Conservation (phyloP, 2,113 vertebrate genomes). For the Colossoma macropomum region DNA sequence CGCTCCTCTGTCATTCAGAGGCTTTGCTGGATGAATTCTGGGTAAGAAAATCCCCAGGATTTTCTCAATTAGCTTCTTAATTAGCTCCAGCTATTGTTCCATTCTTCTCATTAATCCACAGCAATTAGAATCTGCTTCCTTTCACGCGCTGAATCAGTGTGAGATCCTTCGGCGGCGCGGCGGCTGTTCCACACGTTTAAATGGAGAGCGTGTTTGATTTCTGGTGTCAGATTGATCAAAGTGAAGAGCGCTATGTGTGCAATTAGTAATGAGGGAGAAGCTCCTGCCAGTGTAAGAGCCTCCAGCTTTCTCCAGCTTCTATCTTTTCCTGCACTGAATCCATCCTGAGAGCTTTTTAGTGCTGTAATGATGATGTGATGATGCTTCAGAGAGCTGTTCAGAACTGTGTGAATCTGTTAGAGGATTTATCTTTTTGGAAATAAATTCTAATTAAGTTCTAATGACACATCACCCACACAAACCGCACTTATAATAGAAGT, state of each 20-base stretch:
- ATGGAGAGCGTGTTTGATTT: conserved; percentile 39
- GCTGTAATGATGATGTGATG: too few species aligned
- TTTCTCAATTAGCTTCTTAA: not conserved
- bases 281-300: not conserved
- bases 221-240: conserved; percentile 13
- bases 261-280: not conserved
- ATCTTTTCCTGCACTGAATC: too few species aligned
- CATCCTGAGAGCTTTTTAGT: too few species aligned
- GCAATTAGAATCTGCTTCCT: conserved; percentile 9
- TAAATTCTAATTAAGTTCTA: too few species aligned
- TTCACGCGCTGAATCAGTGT: not conserved
- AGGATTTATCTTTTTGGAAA: too few species aligned
- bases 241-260: not conserved
- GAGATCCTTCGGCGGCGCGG: conserved; percentile 11
- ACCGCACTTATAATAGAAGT: too few species aligned
- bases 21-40: too few species aligned
- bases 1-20: too few species aligned
- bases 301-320: not conserved
- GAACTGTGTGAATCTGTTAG: too few species aligned
- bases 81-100: not conserved
- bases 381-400: too few species aligned
- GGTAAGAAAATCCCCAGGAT: not conserved
- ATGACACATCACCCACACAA: too few species aligned
- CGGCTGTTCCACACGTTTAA: conserved; percentile 24
- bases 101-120: conserved; percentile 20